Evolutionary conservation across 2,113 vertebrate species (phyloP).

Genomic region (Circaetus cinerascens): DNA sequence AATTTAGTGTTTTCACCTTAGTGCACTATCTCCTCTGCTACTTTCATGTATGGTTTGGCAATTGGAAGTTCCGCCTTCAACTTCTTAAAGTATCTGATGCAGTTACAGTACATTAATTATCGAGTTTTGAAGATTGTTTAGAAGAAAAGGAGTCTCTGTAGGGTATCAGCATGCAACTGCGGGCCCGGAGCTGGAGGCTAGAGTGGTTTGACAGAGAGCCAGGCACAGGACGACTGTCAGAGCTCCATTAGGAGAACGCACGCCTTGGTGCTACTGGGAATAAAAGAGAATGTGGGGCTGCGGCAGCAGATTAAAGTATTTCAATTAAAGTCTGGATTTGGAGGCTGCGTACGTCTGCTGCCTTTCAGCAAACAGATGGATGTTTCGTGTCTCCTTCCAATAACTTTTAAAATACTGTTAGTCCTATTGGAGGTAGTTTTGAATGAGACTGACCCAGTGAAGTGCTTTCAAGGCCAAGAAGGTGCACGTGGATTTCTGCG

Average conservation of each 20-base stretch:
- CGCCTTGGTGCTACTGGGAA: slow-evolving; percentile 19
- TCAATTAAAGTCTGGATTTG: slow-evolving; percentile 20
- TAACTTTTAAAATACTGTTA: neutral
- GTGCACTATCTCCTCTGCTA: neutral
- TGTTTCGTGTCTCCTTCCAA: neutral
- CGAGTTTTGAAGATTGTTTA: neutral
- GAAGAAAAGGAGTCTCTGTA: slow-evolving; percentile 33
- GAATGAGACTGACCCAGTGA: neutral
- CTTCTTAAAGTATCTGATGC: neutral
- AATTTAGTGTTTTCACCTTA: rapidly evolving
- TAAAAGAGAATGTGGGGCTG: neutral
- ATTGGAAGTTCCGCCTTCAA: neutral
- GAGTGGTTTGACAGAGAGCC: slow-evolving; percentile 43
- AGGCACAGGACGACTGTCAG: slow-evolving; percentile 2
- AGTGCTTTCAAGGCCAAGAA: neutral
- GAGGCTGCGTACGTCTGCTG: neutral
- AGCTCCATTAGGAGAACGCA: neutral
- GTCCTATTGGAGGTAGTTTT: neutral
- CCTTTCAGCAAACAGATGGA: slow-evolving; percentile 35
- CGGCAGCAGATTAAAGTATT: neutral
- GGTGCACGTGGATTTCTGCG: neutral
- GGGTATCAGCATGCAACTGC: neutral
- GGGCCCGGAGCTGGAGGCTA: neutral
- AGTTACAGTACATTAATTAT: neutral
- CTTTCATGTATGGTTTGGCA: neutral